phyloP scores from a whole-genome alignment of 2,113 vertebrate genomes.

The Erpornis zantholeuca region DNA sequence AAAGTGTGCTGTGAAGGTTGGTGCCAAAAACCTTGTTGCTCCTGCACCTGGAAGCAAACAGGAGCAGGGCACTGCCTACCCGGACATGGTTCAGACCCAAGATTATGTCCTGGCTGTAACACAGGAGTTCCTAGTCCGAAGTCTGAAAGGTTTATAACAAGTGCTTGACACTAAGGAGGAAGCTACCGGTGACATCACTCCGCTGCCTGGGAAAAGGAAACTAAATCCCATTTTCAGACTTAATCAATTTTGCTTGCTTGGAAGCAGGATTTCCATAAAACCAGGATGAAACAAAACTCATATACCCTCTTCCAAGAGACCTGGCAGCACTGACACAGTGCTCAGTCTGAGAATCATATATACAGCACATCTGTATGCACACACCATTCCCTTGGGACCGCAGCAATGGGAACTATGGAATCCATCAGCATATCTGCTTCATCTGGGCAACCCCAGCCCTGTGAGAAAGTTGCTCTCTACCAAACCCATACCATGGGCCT shows the following conservation, averaged over 20 bases:
- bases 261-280: background rate
- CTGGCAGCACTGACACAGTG: background rate
- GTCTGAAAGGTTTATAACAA: background rate
- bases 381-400: background rate
- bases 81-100: background rate
- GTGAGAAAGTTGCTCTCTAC: background rate
- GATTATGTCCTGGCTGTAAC: background rate
- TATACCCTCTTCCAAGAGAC: background rate
- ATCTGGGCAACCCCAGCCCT: background rate
- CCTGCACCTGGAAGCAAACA: background rate
- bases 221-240: background rate
- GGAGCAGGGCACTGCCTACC: background rate
- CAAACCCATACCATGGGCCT: background rate
- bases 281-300: background rate
- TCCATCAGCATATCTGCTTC: background rate
- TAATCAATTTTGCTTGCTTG: background rate
- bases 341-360: background rate
- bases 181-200: background rate
- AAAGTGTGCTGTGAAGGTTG: background rate
- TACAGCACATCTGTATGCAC: background rate
- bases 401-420: accelerated
- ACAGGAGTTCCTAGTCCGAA: background rate
- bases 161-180: background rate
- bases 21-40: background rate
- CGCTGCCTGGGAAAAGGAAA: background rate